phyloP scores from a whole-genome alignment of 2,113 vertebrate species.

The Salvelinus sp. region DNA sequence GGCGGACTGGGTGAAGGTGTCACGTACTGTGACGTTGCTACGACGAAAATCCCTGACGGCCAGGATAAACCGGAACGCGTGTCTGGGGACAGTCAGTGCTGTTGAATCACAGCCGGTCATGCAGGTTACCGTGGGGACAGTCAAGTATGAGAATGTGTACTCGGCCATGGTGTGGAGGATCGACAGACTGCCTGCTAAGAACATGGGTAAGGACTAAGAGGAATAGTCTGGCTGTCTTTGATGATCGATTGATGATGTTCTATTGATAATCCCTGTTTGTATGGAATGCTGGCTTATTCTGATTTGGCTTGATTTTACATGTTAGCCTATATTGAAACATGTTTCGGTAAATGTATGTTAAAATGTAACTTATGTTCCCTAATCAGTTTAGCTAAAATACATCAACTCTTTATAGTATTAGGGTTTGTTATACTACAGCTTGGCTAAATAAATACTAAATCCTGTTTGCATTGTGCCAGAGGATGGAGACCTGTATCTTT shows the following conservation, averaged over 20 bases:
- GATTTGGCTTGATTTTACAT: no score
- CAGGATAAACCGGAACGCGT: slow-evolving; percentile 90
- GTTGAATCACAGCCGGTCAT: slow-evolving; percentile 84
- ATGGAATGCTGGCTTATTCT: no score
- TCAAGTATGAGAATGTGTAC: slow-evolving; percentile 94
- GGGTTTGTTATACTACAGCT: neutral
- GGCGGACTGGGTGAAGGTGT: slow-evolving; percentile 85
- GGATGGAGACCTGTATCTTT: neutral
- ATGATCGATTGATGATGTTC: no score
- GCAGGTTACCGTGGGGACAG: slow-evolving; percentile 88
- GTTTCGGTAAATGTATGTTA: no score
- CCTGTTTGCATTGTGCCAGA: no score
- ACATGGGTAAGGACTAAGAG: slow-evolving; percentile 77
- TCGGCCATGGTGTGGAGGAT: slow-evolving; percentile 94
- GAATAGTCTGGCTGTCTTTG: no score
- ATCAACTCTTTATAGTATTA: neutral
- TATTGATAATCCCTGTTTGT: no score
- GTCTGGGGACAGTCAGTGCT: slow-evolving; percentile 81
- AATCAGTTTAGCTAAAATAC: no score
- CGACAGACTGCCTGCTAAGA: slow-evolving; percentile 93
- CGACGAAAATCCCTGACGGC: slow-evolving; percentile 91
- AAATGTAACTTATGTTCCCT: no score
- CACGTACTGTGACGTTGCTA: slow-evolving; percentile 73
- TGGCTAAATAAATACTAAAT: neutral
- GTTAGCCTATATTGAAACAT: no score